Evolutionary conservation across 1,140 invertebrate species (phyloP), one percentile per base, ranked within the genome.

Genomic region (Euura saliciscinereae): DNA sequence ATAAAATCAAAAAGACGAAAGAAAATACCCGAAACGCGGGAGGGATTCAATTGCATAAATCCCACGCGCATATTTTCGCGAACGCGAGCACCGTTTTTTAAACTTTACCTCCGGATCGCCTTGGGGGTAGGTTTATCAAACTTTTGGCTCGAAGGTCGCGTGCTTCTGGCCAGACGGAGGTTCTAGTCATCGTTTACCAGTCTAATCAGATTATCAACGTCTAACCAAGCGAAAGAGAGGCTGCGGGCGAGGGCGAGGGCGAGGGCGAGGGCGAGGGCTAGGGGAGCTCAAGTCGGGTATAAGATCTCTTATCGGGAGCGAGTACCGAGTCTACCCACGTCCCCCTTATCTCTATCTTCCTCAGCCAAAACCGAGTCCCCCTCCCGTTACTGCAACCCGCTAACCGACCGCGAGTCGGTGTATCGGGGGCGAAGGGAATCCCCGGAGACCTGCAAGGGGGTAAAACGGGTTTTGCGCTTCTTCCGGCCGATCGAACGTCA

Each of bases 271-370:
- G 8, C 51, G 13, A 8, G 8, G 10, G 10, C 51, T 8, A 11
- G 13, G 51, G 71, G 76, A 74, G 78, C 78, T 81, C 83, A 82
- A 82, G 81, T 83, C 81, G 79, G 77, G 76, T 78, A 75, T 28
- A 59, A 71, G 78, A 82, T 84, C 78, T 80, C 77, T 84, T 84
- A 84, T 84, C 83, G 78, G 73, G 65, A 43, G 70, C 65, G 73
- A 81, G 78, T 78, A 80, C 71, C 75, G 71, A 85, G 83, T 85
- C 84, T 82, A 82, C 78, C 80, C 83, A 83, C 83, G 83, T 85
- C 79, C 77, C 74, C 74, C 83, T 85, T 84, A 84, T 85, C 83
- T 84, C 78, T 79, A 78, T 76, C 74, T 74, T 72, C 74, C 77
- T 73, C 77, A 73, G 71, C 65, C 28, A 28, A 28, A 28, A 28